phyloP scores from a whole-genome alignment of 2,888 invertebrate genomes.

The Pseudococcus jackbeardsleyi region DNA sequence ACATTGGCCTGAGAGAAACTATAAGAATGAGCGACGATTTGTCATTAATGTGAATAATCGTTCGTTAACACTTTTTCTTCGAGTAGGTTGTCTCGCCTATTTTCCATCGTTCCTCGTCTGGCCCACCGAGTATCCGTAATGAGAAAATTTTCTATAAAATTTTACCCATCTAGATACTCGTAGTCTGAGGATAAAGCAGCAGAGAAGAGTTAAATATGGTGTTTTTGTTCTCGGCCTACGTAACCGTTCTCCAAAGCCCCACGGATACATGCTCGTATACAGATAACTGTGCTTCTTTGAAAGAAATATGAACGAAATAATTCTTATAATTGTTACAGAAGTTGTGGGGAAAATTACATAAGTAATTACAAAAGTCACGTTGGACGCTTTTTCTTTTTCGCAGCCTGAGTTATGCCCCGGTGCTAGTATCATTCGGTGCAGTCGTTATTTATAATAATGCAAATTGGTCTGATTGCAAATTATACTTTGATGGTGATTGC shows the following conservation, averaged over 20 bases:
- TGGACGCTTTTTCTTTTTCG: background rate
- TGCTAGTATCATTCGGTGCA: background rate
- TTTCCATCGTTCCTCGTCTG: background rate
- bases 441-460: background rate
- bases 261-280: background rate
- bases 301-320: constrained; percentile 19
- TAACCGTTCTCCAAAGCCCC: background rate
- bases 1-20: constrained; percentile 47
- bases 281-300: background rate
- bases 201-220: constrained; percentile 11
- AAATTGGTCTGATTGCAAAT: background rate
- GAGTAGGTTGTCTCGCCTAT: background rate
- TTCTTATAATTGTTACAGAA: constrained; percentile 28
- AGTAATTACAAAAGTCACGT: constrained; percentile 1
- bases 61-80: constrained; percentile 49
- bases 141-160: constrained; percentile 21
- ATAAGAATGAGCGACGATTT: constrained; percentile 29
- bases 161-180: background rate
- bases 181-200: background rate
- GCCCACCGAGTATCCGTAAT: background rate
- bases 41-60: constrained; percentile 57
- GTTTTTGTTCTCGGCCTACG: constrained; percentile 19
- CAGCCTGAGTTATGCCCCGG: background rate
- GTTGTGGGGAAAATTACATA: background rate
- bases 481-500: no score